Conservation (phyloP, 2,113 vertebrate species). For the Addax nasomaculatus region DNA sequence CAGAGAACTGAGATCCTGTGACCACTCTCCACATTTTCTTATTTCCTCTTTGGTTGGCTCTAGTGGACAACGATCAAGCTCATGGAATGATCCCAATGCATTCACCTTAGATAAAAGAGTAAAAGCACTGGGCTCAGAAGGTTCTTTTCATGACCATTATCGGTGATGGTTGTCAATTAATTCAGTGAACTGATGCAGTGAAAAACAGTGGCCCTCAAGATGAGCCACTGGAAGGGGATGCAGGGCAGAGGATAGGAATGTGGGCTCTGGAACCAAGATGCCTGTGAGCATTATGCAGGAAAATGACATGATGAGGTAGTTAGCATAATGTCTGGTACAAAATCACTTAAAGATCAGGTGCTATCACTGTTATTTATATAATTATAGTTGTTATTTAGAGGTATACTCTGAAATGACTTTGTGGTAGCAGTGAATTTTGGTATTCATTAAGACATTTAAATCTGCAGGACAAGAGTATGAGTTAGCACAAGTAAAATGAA, state of each 20-base stretch:
- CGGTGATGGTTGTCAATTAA: not conserved
- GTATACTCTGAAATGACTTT: not conserved
- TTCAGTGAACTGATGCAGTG: not conserved
- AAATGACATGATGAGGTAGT: not conserved
- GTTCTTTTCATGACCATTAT: not conserved
- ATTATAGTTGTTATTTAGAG: not conserved
- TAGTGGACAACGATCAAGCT: not conserved
- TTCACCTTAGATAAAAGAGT: not conserved
- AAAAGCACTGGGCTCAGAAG: not conserved
- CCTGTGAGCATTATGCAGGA: not conserved
- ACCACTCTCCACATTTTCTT: not conserved
- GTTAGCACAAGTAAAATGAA: not conserved
- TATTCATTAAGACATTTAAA: not conserved
- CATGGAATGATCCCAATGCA: not conserved
- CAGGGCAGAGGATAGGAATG: not conserved
- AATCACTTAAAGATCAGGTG: not conserved
- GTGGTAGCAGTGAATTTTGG: not conserved
- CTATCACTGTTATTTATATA: not conserved
- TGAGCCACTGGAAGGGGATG: fast-evolving
- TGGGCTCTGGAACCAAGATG: not conserved
- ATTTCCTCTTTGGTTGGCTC: not conserved
- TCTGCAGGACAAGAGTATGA: not conserved
- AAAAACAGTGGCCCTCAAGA: not conserved
- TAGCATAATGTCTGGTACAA: not conserved
- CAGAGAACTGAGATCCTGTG: not conserved